A percentile compares a stretch with the other conserved stretches of the same genome.
Conservation (phyloP, 2,888 invertebrate species). For the Crioceris asparagi region DNA sequence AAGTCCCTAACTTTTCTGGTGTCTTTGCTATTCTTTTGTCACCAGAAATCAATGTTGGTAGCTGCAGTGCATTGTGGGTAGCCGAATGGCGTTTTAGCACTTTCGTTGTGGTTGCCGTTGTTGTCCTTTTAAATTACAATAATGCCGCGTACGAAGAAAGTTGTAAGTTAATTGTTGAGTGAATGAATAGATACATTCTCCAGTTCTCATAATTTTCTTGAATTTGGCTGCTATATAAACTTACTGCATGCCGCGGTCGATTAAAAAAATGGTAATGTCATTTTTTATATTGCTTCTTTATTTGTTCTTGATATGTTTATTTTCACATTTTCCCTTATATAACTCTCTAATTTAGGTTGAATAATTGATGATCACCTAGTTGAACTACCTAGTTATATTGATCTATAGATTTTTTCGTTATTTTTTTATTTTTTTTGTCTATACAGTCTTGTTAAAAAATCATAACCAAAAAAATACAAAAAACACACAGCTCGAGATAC, state of each 20-base stretch:
- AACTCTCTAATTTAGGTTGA: constrained; percentile 17
- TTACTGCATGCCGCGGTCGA: constrained; percentile 27
- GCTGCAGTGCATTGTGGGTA: constrained; percentile 33
- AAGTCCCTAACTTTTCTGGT: constrained; percentile 36
- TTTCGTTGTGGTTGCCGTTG: constrained; percentile 19
- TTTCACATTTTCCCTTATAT: constrained; percentile 24
- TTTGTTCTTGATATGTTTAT: constrained; percentile 28
- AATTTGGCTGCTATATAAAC: constrained; percentile 19
- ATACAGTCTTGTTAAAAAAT: constrained; percentile 35
- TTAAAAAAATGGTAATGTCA: constrained; percentile 36
- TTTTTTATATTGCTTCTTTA: constrained; percentile 30
- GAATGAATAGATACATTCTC: constrained; percentile 19
- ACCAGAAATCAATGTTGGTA: constrained; percentile 40
- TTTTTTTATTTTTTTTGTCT: constrained; percentile 21
- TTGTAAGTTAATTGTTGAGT: constrained; percentile 32
- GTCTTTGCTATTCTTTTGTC: constrained; percentile 36
- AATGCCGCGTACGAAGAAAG: constrained; percentile 38
- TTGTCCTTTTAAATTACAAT: constrained; percentile 23
- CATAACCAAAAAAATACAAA: constrained; percentile 40
- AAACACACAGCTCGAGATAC: constrained; percentile 23
- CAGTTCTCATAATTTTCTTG: constrained; percentile 16
- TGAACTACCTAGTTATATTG: constrained; percentile 9
- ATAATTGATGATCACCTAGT: constrained; percentile 5
- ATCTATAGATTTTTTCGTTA: constrained; percentile 20
- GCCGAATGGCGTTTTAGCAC: constrained; percentile 32